Evolutionary conservation across 2,113 vertebrate species (phyloP), one percentile per base, ranked within the genome.

Genomic region (Tor tambroides): DNA sequence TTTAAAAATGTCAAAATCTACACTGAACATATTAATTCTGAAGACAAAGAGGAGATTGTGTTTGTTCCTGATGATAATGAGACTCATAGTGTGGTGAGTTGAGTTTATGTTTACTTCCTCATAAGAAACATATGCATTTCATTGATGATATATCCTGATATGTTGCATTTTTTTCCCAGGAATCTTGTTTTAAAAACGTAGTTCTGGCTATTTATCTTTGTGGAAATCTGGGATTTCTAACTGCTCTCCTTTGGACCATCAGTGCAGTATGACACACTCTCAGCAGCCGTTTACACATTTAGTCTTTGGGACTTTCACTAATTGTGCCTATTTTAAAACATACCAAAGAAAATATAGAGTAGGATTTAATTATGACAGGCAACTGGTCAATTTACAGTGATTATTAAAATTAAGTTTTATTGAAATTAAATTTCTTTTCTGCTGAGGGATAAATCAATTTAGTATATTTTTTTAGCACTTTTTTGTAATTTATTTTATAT

Each of bases 161-260:
- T 69, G 6, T 46, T 80, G 76, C 43, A 46, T 46, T 46, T 12
- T 86, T 89, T 75, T 95, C 94, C 8, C 94, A 97, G 96, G 94
- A 93, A 21, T 91, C 91, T 80, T 87, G 86, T 75, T 96, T 96
- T 89, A 97, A 95, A 92, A 95, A 94, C 89, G 17, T 91, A 6
- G 92, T 97, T 76, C 88, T 98, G 79, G 80, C 90, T 3, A 87
- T 96, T 81, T 98, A 97, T 85, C 5, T 96, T 56, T 93, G 94
- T 89, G 97, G 97, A 89, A 97, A 98, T 82, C 32, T 92, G 85
- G 88, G 85, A 28, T 96, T 96, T 86, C 93, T 97, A 28, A 65
- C 88, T 86, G 83, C 91, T 71, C 95, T 97, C 83, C 85, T 98
- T 51, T 90, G 91, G 90, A 92, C 94, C 86, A 91, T 97, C 92